Percentiles rank a stretch among this genome's conserved stretches.
phyloP scores from a whole-genome alignment of 2,113 vertebrate species.

The Morphnarchus princeps region DNA sequence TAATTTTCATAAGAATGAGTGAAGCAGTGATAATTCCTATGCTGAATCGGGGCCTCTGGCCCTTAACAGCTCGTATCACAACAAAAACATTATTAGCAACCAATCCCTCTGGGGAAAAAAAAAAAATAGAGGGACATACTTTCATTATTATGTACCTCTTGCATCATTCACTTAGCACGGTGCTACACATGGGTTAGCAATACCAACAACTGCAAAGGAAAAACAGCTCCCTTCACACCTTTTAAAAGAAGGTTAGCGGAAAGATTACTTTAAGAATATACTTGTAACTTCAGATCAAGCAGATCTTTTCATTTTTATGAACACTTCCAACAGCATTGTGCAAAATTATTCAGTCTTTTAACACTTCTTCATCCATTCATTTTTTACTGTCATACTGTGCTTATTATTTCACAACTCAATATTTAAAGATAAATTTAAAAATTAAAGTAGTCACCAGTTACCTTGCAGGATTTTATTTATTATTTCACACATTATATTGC shows the following conservation, averaged over 20 bases:
- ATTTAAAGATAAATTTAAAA: background rate
- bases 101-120: background rate
- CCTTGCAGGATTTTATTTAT: background rate
- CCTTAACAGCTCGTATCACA: background rate
- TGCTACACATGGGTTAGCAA: background rate
- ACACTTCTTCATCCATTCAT: background rate
- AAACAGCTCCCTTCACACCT: background rate
- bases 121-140: background rate
- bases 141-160: background rate
- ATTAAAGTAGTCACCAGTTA: background rate
- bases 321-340: background rate
- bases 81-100: background rate
- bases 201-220: background rate
- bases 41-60: background rate
- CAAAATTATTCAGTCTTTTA: background rate
- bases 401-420: background rate
- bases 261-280: background rate
- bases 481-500: background rate
- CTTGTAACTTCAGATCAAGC: background rate
- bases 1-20: background rate
- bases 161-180: background rate
- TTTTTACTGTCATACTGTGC: background rate
- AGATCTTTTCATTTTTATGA: background rate
- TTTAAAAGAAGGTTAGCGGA: background rate
- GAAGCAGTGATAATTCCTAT: background rate